Base-by-base conservation (phyloP, 2,888 invertebrate species). In the Hirtodrosophila cameraria region DNA sequence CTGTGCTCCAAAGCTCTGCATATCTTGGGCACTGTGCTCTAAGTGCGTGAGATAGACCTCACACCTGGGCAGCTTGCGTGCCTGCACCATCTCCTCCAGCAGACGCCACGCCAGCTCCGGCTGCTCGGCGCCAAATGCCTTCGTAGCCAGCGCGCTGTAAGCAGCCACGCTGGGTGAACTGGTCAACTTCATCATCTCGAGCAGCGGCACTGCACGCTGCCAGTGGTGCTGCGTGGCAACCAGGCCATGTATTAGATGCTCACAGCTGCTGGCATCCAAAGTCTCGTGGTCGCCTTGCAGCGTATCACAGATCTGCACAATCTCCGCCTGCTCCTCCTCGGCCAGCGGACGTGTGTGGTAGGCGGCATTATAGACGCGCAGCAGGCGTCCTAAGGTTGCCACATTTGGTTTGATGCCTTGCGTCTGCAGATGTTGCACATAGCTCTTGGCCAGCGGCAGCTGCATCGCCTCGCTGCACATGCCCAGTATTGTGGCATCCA, bases 181-280 rank as follows among this genome's bases (percentile, higher is more conserved):
- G 52, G 91, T 91, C 7, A 92, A 35, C 83, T 92, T 91, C 42
- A 94, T 92, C 85, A 93, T 93, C 43, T 94, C 92, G 16, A 95
- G 87, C 9, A 95, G 90, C 68, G 93, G 91, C 0, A 93, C 48
- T 31, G 93, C 92, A 57, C 94, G 92, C 72, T 92, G 92, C 95
- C 95, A 96, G 68, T 93, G 91, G 52, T 92, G 88, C 6, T 95
- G 94, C 16, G 96, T 95, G 13, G 92, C 81, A 68, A 94, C 94
- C 2, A 97, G 87, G 0, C 93, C 95, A 60, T 90, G 90, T 53
- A 96, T 91, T 4, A 94, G 89, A 82, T 90, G 90, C 80, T 94
- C 94, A 75, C 93, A 92, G 12, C 94, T 94, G 2, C 82, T 85
- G 11, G 90, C 89, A 89, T 95, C 95, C 43, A 95, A 87, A 0